Evolutionary conservation across 2,888 invertebrate species (phyloP), one percentile per base, ranked within the genome.

Genomic region (Stenodera caucasica): DNA sequence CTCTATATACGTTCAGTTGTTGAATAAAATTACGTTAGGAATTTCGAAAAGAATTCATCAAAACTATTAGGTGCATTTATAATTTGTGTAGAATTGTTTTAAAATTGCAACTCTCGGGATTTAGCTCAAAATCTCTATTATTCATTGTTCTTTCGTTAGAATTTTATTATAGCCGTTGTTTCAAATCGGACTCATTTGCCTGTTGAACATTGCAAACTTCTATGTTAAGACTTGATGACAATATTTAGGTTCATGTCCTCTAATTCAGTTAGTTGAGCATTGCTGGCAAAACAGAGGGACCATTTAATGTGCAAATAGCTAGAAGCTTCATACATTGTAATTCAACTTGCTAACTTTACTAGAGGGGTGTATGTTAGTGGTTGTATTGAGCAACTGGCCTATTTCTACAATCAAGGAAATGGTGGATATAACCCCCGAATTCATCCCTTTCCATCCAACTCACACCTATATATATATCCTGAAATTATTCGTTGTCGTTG

Each of bases 221-320:
- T 45, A 12, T 21, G 11, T 21, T 11, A 45, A 21, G 45, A 12
- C 21, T 57, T 53, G 60, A 53, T 50, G 57, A 53, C 53, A 56
- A 63, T 53, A 56, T 59, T 63, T 51, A 58, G 55, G 18, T 57
- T 57, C 50, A 56, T 57, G 62, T 59, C 62, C 62, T 63, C 45
- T 63, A 63, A 63, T 59, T 59, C 50, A 50, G 40, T 63, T 63
- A 62, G 21, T 7, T 3, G 21, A 12, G 5, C 21, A 45, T 21
- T 11, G 9, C 15, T 40, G 37, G 11, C 55, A 51, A 58, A 55
- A 57, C 52, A 56, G 60, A 54, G 55, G 56, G 57, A 57, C 54
- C 61, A 57, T 61, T 61, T 61, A 54, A 61, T 59, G 58, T 63
- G 58, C 53, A 63, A 56, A 63, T 59, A 63, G 62, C 58, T 56